These are phyloP conservation scores for Nyctereutes procyonoides DNA, from an alignment of 2,113 vertebrate species.

Conservation along the genomic window DNA sequence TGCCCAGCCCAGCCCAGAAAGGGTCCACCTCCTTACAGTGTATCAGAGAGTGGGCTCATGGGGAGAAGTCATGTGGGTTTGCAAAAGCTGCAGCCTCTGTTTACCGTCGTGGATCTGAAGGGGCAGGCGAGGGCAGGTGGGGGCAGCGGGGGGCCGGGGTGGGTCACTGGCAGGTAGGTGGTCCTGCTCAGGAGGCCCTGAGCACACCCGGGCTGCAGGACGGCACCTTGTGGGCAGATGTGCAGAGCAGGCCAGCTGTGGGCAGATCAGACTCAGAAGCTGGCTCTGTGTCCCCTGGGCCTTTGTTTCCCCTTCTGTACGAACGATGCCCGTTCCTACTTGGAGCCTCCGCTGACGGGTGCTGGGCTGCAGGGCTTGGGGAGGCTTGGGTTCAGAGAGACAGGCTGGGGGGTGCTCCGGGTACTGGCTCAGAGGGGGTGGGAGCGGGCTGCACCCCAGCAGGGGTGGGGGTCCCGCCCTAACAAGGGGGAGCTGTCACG, in stretches of 20 bases:
- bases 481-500: no score
- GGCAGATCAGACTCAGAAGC: background rate
- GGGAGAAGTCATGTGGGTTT: background rate
- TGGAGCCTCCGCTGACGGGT: no score
- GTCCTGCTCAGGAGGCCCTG: background rate
- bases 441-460: no score
- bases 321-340: background rate
- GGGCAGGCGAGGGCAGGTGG: background rate
- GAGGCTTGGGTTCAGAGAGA: background rate
- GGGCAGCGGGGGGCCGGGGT: background rate
- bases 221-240: no score
- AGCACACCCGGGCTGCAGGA: no score
- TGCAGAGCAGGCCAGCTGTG: background rate
- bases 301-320: background rate
- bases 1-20: background rate
- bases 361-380: background rate
- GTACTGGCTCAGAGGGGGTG: no score
- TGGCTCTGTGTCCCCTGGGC: background rate
- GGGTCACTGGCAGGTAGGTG: background rate
- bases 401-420: no score
- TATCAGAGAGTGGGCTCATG: background rate
- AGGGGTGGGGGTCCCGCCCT: no score
- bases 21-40: background rate
- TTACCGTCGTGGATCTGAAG: no score
- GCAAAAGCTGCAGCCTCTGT: background rate